These are phyloP conservation scores for Mycteria americana DNA, from an alignment of 2,797 vertebrate genomes.

Conservation along the genomic window DNA sequence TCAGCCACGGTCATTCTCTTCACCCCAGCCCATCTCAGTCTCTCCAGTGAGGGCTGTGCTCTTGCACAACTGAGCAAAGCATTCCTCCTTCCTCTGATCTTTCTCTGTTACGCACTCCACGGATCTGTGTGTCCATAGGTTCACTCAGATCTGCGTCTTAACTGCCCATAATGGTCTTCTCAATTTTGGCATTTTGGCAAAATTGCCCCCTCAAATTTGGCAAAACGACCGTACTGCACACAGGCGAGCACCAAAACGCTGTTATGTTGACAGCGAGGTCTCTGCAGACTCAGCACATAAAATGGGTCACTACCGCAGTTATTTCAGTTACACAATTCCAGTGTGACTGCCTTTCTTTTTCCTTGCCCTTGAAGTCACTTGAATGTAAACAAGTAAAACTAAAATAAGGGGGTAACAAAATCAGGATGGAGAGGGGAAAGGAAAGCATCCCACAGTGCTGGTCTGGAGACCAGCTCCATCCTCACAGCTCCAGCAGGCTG, in stretches of 20 bases:
- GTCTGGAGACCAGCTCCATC: not conserved
- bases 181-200: not conserved
- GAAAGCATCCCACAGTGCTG: not conserved
- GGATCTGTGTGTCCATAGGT: fast-evolving
- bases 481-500: not conserved
- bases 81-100: not conserved
- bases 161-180: not conserved
- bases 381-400: not conserved
- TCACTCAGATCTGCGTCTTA: not conserved
- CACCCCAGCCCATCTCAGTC: not conserved
- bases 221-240: fast-evolving
- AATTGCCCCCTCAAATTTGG: too few relatives aligned
- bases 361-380: not conserved
- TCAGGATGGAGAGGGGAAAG: not conserved
- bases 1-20: not conserved
- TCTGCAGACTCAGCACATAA: slow-evolving; percentile 7
- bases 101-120: not conserved
- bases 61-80: not conserved
- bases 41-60: not conserved
- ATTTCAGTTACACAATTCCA: not conserved
- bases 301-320: not conserved
- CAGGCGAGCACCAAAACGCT: not conserved
- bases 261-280: not conserved
- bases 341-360: not conserved
- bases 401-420: not conserved